Percentiles rank a stretch among this genome's conserved stretches.
These are phyloP conservation scores for Clanis bilineata DNA, from an alignment of 2,888 invertebrate genomes.

Conservation along the genomic window DNA sequence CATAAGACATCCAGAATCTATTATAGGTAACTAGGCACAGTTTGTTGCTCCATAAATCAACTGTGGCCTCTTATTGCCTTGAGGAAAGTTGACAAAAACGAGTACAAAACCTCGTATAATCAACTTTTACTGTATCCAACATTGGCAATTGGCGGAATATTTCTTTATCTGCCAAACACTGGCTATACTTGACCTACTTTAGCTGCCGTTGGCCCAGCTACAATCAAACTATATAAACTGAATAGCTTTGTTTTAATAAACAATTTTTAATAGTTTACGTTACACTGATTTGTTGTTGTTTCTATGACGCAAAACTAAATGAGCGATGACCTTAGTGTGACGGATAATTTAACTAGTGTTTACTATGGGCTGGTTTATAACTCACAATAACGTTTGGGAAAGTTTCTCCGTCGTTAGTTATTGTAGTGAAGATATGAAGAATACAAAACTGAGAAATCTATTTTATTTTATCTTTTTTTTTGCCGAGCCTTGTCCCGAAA, in stretches of 20 bases:
- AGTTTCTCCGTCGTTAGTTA: background rate
- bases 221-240: constrained; percentile 9
- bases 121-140: background rate
- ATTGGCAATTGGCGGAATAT: background rate
- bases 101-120: too few species aligned
- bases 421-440: too few species aligned
- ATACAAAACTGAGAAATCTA: too few species aligned
- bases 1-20: too few species aligned
- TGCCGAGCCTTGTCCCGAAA: too few species aligned
- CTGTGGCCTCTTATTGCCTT: too few species aligned
- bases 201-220: background rate
- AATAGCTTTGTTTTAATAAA: constrained; percentile 13
- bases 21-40: too few species aligned
- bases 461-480: too few species aligned
- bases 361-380: constrained; percentile 1
- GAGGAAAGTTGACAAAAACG: too few species aligned
- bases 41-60: too few species aligned
- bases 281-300: constrained; percentile 12
- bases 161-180: background rate
- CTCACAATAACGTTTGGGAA: background rate
- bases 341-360: constrained; percentile 8
- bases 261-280: constrained; percentile 14
- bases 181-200: constrained; percentile 7
- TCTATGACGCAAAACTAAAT: constrained; percentile 12
- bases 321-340: constrained; percentile 9